Evolutionary conservation across 2,113 vertebrate species (phyloP), one percentile per base, ranked within the genome.

Genomic region (Tauraco erythrolophus): DNA sequence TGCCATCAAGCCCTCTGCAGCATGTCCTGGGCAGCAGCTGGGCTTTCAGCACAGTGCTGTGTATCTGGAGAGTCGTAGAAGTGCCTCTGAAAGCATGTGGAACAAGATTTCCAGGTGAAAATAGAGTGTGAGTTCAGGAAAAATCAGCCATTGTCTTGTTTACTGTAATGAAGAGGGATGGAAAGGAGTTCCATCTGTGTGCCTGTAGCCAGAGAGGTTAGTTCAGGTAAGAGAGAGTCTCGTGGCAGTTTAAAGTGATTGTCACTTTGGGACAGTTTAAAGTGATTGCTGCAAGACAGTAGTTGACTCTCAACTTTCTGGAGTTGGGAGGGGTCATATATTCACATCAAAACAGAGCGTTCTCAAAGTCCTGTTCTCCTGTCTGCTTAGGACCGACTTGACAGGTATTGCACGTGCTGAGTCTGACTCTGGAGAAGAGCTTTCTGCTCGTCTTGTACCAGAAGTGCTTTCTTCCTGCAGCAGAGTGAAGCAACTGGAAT

Each of bases 381-480:
- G 21, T 45, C 37, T 61, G 18, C 48, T 66, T 46, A 56, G 60
- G 30, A 14, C 22, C 62, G 43, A 45, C 31, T 39, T 41, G 10
- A 1, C 6, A 37, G 31, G 14, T 39, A 1, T 2, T 83, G 71
- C 25, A 30, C 1, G 0, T 70, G 10, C 37, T 13, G 11, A 48
- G 72, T 19, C 51, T 48, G 43, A 43, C 53, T 65, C 35, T 35
- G 4, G 24, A 83, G 56, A n/a, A 27, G 39, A 65, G 31, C 9
- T 77, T 64, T 90, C 48, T 80, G 43, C 39, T 64, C 17, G 1
- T 64, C 53, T 43, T 53, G 50, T 28, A 25, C 54, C 69, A 68
- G 27, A 28, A 69, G 41, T 16, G 25, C 54, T 50, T 88, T n/a
- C 11, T 21, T 88, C 14, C 50, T 57, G 25, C 35, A 83, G 62